phyloP scores from a whole-genome alignment of 2,113 vertebrate genomes.

The Campylomormyrus numenius region DNA sequence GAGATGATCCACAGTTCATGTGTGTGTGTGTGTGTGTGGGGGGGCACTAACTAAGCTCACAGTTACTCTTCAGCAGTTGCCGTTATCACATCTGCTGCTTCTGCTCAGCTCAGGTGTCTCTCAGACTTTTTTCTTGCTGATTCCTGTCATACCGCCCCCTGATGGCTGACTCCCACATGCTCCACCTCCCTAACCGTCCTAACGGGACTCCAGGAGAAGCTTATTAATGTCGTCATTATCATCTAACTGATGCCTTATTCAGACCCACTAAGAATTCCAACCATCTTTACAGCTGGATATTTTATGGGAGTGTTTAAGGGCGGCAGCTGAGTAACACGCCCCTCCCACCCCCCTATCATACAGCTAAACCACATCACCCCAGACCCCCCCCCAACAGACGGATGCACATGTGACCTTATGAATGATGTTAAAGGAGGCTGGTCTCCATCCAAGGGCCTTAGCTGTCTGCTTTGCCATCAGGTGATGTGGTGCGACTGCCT shows the following conservation, averaged over 20 bases:
- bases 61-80: background rate
- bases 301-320: background rate
- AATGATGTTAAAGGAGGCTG: background rate
- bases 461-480: slow-evolving; percentile 44
- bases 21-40: background rate
- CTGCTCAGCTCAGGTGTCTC: background rate
- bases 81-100: background rate
- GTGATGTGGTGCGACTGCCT: slow-evolving; percentile 87
- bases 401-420: background rate
- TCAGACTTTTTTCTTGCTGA: background rate
- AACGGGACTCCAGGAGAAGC: background rate
- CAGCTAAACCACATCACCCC: background rate
- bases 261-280: background rate
- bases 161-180: too few relatives aligned
- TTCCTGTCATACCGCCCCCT: background rate
- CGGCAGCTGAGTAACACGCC: background rate
- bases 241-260: background rate
- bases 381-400: background rate
- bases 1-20: background rate
- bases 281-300: background rate
- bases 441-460: background rate
- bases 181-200: background rate
- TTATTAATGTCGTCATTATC: background rate
- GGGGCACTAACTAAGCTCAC: background rate
- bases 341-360: background rate